Evolutionary conservation across 2,888 invertebrate species (phyloP).

Genomic region (Ormyrus labotus): DNA sequence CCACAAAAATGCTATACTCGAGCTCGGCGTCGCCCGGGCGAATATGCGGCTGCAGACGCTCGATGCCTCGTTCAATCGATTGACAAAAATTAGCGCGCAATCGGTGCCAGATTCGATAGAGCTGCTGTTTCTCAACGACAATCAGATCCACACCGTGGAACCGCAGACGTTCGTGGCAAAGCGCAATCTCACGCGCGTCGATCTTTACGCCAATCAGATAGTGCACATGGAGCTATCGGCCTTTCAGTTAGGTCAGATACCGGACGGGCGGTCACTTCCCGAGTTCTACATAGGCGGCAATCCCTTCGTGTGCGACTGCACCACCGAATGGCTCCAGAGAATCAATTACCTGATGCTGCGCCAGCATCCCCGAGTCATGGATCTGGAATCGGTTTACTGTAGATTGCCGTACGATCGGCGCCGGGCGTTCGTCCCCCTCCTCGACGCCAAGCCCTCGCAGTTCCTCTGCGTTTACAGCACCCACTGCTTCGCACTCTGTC

Average conservation of each 20-base stretch:
- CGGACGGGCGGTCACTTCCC: constrained; percentile 85
- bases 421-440: constrained; percentile 88
- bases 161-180: constrained; percentile 93
- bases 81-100: constrained; percentile 85
- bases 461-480: constrained; percentile 95
- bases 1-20: constrained; percentile 89
- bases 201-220: constrained; percentile 94
- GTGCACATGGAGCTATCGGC: constrained; percentile 93
- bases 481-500: constrained; percentile 95
- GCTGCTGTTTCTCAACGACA: constrained; percentile 91
- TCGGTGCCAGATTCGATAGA: constrained; percentile 91
- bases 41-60: constrained; percentile 87
- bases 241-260: constrained; percentile 87
- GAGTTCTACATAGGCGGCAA: constrained; percentile 96
- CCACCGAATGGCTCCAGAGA: constrained; percentile 95
- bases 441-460: constrained; percentile 91
- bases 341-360: constrained; percentile 90
- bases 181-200: constrained; percentile 91
- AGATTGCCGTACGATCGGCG: constrained; percentile 90
- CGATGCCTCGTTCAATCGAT: constrained; percentile 93
- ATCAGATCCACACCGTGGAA: constrained; percentile 89
- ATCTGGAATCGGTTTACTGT: constrained; percentile 92
- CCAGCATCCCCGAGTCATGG: constrained; percentile 94
- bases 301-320: constrained; percentile 96
- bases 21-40: constrained; percentile 85